Percentiles rank a stretch among this genome's conserved stretches.
Evolutionary conservation across 2,797 vertebrate species (phyloP).

Genomic region (Acrossocheilus fasciatus): DNA sequence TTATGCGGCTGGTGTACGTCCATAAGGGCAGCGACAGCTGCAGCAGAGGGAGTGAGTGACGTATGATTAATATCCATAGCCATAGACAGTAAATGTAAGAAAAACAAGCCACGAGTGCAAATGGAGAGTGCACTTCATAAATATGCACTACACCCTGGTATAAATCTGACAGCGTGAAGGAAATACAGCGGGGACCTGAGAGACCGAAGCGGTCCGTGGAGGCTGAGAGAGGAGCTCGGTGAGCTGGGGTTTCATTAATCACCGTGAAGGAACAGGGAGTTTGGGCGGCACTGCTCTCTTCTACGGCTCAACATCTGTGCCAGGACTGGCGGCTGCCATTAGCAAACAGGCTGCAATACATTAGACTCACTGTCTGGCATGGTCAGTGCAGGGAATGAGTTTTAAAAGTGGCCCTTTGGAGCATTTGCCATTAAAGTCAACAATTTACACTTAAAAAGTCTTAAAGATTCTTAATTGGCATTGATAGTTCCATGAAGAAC

Average conservation of each 20-base stretch:
- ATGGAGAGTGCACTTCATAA: constrained; percentile 57
- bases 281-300: constrained; percentile 48
- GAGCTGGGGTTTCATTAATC: constrained; percentile 61
- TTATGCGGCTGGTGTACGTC: constrained; percentile 24
- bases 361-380: constrained; percentile 51
- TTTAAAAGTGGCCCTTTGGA: constrained; percentile 27
- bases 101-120: constrained; percentile 53
- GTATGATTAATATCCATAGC: constrained; percentile 53
- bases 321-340: constrained; percentile 57
- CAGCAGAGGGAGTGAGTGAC: constrained; percentile 35
- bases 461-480: not conserved
- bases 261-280: constrained; percentile 59
- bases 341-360: constrained; percentile 50
- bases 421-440: constrained; percentile 13
- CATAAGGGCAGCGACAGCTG: constrained; percentile 28
- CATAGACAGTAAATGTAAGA: constrained; percentile 52
- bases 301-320: constrained; percentile 60
- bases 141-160: constrained; percentile 53
- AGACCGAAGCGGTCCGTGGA: constrained; percentile 53
- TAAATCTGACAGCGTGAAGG: constrained; percentile 59
- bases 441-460: not conserved
- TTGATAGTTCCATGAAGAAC: not conserved
- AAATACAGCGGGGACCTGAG: constrained; percentile 55
- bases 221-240: constrained; percentile 59
- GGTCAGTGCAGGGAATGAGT: constrained; percentile 43